These are phyloP conservation scores for Pipa parva DNA, from an alignment of 2,113 vertebrate genomes.

Conservation along the genomic window DNA sequence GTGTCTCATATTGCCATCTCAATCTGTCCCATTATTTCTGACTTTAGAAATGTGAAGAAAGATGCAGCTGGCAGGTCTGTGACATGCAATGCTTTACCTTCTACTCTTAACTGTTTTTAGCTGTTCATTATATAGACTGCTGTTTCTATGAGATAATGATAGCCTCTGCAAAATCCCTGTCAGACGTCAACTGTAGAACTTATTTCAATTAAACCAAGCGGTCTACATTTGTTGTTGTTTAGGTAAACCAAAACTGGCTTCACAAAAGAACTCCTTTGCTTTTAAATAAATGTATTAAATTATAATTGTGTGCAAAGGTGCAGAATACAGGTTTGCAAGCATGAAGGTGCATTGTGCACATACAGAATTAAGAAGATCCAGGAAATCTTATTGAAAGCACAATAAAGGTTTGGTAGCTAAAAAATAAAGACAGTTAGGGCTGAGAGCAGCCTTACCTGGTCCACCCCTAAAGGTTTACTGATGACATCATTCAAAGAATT, in stretches of 20 bases:
- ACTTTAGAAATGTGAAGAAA: conserved; percentile 45
- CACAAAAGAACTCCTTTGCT: too few relatives aligned
- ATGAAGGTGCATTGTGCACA: too few relatives aligned
- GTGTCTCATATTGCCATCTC: conserved; percentile 15
- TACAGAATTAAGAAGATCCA: too few relatives aligned
- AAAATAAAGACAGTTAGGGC: too few relatives aligned
- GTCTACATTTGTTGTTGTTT: conserved; percentile 44
- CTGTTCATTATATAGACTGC: conserved; percentile 55
- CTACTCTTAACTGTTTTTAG: conserved; percentile 54
- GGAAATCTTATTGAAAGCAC: too few relatives aligned
- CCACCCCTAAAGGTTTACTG: too few relatives aligned
- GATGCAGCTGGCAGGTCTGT: conserved; percentile 46
- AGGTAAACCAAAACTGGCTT: conserved; percentile 51
- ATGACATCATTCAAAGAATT: too few relatives aligned
- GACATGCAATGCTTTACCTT: conserved; percentile 51
- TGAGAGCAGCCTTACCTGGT: too few relatives aligned
- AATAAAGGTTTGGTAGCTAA: too few relatives aligned
- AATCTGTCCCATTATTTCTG: conserved; percentile 21
- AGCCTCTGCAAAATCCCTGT: conserved; percentile 50
- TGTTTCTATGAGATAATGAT: conserved; percentile 46
- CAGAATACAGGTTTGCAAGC: too few relatives aligned
- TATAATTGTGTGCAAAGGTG: too few relatives aligned
- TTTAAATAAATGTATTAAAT: too few relatives aligned
- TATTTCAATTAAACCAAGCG: conserved; percentile 54
- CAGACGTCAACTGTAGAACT: conserved; percentile 54